Evolutionary conservation across 2,797 vertebrate genomes (phyloP).

Genomic region (Halcyon chelicuti): DNA sequence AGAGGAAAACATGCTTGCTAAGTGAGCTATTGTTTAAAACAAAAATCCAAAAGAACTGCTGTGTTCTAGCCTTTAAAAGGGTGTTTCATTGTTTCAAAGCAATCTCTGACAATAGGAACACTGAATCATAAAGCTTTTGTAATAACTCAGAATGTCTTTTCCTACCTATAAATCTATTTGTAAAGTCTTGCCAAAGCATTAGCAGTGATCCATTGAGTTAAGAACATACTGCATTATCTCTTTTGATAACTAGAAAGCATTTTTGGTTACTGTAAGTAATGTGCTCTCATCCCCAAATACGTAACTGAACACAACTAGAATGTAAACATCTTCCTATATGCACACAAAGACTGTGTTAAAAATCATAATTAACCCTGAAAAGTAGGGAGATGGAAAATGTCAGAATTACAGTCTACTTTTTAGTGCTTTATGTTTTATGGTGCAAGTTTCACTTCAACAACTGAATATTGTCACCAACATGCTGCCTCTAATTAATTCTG

Average conservation of each 20-base stretch:
- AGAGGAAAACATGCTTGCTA: neutral
- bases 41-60: neutral
- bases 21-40: neutral
- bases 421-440: neutral
- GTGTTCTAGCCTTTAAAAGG: neutral
- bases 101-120: slow-evolving; percentile 1
- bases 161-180: neutral
- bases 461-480: neutral
- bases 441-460: neutral
- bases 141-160: slow-evolving; percentile 4
- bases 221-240: neutral
- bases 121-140: neutral
- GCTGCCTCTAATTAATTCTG: neutral
- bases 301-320: neutral
- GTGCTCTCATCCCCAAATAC: neutral
- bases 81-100: neutral
- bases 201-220: neutral
- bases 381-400: neutral
- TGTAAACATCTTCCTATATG: neutral
- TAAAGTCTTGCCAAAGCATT: neutral
- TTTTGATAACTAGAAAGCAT: neutral
- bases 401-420: neutral
- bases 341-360: neutral
- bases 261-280: neutral
- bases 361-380: neutral